Evolutionary conservation across 2,797 vertebrate species (phyloP).

Genomic region (Enoplosus armatus): DNA sequence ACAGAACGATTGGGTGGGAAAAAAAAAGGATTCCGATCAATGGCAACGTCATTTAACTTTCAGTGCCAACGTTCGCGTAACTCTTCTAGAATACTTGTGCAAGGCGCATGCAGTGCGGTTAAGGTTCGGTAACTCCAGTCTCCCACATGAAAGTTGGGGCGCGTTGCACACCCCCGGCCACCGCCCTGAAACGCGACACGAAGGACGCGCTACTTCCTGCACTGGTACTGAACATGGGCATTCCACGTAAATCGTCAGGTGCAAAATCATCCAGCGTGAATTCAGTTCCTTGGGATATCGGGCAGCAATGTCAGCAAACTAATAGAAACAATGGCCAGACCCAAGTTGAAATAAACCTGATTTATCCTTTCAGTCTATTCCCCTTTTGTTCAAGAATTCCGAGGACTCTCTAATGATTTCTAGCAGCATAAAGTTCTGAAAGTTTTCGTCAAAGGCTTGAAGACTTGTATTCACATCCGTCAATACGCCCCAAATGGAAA

Average conservation of each 20-base stretch:
- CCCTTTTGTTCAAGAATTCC: neutral
- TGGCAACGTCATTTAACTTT: neutral
- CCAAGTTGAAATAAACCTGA: neutral
- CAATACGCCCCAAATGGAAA: conserved; percentile 52
- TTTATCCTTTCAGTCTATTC: neutral
- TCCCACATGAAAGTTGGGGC: neutral
- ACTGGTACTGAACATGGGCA: neutral
- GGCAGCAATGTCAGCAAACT: neutral
- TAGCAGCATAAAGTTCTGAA: conserved; percentile 29
- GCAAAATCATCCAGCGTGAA: neutral
- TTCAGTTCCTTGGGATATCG: neutral
- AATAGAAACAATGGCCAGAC: neutral
- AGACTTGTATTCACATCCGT: conserved; percentile 41
- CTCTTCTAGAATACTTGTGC: neutral
- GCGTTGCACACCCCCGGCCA: neutral
- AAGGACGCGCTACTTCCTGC: neutral
- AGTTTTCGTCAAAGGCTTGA: conserved; percentile 33
- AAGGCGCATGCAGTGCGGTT: neutral
- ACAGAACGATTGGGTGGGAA: neutral
- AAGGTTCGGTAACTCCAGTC: neutral
- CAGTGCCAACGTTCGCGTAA: neutral
- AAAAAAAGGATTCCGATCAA: neutral
- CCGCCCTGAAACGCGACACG: neutral
- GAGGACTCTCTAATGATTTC: neutral
- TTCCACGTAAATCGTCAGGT: accelerated